Evolutionary conservation across 2,888 invertebrate genomes (phyloP).

Genomic region (Onchidella celtica): DNA sequence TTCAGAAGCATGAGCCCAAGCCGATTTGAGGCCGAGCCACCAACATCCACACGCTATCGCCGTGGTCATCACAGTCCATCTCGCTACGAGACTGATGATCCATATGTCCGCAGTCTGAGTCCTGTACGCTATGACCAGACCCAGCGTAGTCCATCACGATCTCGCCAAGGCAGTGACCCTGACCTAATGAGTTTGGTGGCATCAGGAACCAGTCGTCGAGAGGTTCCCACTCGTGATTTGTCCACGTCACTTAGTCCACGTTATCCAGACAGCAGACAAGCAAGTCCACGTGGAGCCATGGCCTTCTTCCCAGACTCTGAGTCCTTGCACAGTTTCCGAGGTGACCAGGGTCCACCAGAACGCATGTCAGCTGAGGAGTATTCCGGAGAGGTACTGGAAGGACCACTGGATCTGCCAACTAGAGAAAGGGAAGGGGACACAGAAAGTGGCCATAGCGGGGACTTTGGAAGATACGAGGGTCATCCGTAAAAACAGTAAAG

Average conservation of each 20-base stretch:
- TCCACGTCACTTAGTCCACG: slow-evolving; percentile 68
- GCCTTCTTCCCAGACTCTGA: slow-evolving; percentile 73
- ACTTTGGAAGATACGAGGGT: slow-evolving; percentile 48
- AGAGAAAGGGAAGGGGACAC: slow-evolving; percentile 54
- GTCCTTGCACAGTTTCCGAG: slow-evolving; percentile 57
- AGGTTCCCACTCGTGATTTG: slow-evolving; percentile 61
- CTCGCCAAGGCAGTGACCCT: slow-evolving; percentile 68
- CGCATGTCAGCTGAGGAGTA: slow-evolving; percentile 51
- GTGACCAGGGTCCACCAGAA: slow-evolving; percentile 50
- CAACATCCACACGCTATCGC: slow-evolving; percentile 47
- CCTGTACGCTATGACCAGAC: slow-evolving; percentile 67
- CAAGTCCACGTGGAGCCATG: slow-evolving; percentile 66
- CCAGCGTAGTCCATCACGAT: slow-evolving; percentile 67
- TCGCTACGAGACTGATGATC: slow-evolving; percentile 67
- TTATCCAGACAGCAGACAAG: slow-evolving; percentile 64
- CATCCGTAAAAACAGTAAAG: no score
- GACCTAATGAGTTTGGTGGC: slow-evolving; percentile 69
- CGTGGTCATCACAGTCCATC: slow-evolving; percentile 62
- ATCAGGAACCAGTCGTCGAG: slow-evolving; percentile 63
- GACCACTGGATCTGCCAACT: slow-evolving; percentile 52
- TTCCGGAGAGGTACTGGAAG: slow-evolving; percentile 52
- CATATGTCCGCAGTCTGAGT: slow-evolving; percentile 60
- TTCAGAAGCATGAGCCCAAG: slow-evolving; percentile 65
- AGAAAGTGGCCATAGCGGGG: slow-evolving; percentile 54
- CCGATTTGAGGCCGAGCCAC: slow-evolving; percentile 53